Evolutionary conservation across 2,113 vertebrate genomes (phyloP).

Genomic region (Podocnemis expansa): DNA sequence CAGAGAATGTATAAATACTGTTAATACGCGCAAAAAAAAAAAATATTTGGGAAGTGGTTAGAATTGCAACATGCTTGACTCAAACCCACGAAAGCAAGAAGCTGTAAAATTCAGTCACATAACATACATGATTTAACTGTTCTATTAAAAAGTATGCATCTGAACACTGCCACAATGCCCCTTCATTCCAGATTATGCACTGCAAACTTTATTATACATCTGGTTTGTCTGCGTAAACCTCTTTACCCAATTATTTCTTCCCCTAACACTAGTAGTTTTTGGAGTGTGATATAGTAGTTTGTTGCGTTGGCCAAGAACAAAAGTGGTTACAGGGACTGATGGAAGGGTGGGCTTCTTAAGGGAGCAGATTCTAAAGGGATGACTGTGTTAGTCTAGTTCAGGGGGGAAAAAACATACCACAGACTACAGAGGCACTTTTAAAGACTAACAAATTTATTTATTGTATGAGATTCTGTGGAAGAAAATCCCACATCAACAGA

Average conservation of each 20-base stretch:
- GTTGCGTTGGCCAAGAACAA: neutral
- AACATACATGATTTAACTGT: neutral
- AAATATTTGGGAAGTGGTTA: neutral
- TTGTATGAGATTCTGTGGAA: no score
- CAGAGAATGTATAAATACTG: constrained; percentile 23
- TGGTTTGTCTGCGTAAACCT: neutral
- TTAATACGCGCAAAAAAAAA: neutral
- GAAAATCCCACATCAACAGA: no score
- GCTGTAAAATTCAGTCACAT: neutral
- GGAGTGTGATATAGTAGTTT: neutral
- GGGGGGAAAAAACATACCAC: no score
- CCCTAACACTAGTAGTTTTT: neutral
- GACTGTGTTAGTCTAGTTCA: no score
- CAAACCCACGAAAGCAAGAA: neutral
- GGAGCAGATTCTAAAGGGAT: neutral
- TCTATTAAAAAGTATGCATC: neutral
- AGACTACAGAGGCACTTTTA: no score
- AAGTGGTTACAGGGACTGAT: neutral
- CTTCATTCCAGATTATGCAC: neutral
- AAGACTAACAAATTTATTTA: no score
- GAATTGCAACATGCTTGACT: neutral
- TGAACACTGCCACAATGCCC: neutral
- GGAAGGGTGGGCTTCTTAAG: neutral
- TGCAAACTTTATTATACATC: neutral
- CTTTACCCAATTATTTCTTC: neutral